Evolutionary conservation across 2,113 vertebrate species (phyloP).

Genomic region (Mustela nigripes): DNA sequence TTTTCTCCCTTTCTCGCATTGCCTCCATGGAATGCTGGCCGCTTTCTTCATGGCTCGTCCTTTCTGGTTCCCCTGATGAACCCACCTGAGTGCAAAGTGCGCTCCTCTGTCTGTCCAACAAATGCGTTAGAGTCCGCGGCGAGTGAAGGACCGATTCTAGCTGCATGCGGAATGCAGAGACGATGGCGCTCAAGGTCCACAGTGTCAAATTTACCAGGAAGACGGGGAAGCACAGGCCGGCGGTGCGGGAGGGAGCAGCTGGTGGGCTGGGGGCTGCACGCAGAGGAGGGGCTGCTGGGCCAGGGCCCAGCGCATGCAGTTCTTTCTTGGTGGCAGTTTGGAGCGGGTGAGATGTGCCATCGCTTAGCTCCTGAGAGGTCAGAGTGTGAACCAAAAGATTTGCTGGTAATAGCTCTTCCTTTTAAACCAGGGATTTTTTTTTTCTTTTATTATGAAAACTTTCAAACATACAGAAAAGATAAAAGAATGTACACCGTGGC

Average conservation of each 20-base stretch:
- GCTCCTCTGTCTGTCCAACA: background rate
- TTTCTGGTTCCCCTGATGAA: background rate
- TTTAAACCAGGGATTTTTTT: background rate
- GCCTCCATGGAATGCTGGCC: background rate
- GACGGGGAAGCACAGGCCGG: rapidly evolving
- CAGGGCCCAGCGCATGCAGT: too few species aligned
- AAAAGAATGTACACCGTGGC: background rate
- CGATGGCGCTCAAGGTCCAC: background rate
- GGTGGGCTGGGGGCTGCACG: too few species aligned
- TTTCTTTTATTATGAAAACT: background rate
- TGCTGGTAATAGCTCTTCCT: background rate
- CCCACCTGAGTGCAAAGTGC: background rate
- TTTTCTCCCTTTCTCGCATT: background rate
- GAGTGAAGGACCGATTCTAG: background rate
- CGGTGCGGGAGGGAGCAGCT: too few species aligned
- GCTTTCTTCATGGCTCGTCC: background rate
- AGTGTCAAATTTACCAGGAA: too few species aligned
- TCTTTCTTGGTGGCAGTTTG: background rate
- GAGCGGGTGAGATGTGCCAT: background rate
- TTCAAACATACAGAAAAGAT: background rate
- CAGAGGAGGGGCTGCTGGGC: too few species aligned
- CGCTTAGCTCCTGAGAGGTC: background rate
- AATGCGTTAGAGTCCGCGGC: background rate
- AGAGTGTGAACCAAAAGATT: background rate
- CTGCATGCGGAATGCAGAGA: background rate